A percentile compares a stretch with the other conserved stretches of the same genome.
phyloP scores from a whole-genome alignment of 2,797 vertebrate genomes.

The Sternotherus odoratus region DNA sequence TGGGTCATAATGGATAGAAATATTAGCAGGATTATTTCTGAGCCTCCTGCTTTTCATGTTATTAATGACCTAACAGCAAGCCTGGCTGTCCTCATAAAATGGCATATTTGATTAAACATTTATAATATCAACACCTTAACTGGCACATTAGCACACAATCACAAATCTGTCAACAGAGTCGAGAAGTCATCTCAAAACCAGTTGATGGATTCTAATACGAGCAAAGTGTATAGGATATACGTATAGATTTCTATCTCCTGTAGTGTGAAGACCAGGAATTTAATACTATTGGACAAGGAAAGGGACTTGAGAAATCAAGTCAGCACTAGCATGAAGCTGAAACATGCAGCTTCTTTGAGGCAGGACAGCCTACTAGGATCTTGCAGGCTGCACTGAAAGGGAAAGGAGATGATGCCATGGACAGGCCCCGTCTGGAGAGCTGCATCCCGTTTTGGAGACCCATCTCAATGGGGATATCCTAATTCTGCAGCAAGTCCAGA shows the following conservation, averaged over 20 bases:
- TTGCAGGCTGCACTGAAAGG: neutral
- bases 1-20: constrained; percentile 49
- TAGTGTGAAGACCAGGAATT: neutral
- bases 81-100: constrained; percentile 55
- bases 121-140: constrained; percentile 46
- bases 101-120: constrained; percentile 51
- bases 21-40: neutral
- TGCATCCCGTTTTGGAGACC: neutral
- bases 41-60: constrained; percentile 56
- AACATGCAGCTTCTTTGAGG: neutral
- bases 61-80: constrained; percentile 54
- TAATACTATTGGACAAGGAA: neutral
- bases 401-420: neutral
- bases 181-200: constrained; percentile 22
- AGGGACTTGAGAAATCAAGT: neutral
- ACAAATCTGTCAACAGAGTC: constrained; percentile 32
- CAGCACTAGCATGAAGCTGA: neutral
- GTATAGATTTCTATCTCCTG: neutral
- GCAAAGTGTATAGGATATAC: neutral
- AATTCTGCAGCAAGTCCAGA: neutral
- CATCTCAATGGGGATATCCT: neutral
- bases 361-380: neutral
- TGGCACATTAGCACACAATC: constrained; percentile 19
- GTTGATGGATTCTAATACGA: neutral
- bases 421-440: neutral